Evolutionary conservation across 2,888 invertebrate species (phyloP).

Genomic region (Drosophila borborema): DNA sequence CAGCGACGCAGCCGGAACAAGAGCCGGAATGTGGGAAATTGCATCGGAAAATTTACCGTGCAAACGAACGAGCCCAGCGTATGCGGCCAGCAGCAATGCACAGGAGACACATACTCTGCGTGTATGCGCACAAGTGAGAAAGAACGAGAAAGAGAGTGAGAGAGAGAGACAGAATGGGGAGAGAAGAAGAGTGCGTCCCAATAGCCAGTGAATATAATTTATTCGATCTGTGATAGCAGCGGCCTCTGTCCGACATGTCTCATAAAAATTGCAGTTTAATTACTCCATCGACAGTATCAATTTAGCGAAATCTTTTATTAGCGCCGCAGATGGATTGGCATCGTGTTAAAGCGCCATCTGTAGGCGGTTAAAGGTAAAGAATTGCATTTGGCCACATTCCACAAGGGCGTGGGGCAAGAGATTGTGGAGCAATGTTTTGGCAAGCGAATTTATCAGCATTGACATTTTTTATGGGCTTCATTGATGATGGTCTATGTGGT

Average conservation of each 20-base stretch:
- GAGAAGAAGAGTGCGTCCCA: slow-evolving; percentile 40
- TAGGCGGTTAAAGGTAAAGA: slow-evolving; percentile 64
- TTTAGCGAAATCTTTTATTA: slow-evolving; percentile 83
- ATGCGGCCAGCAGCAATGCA: slow-evolving; percentile 53
- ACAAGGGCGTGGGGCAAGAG: not conserved
- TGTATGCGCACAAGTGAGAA: slow-evolving; percentile 21
- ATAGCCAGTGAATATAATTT: slow-evolving; percentile 81
- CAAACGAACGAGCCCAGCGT: slow-evolving; percentile 41
- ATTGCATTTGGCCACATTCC: slow-evolving; percentile 30
- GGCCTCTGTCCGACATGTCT: slow-evolving; percentile 84
- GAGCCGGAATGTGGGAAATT: slow-evolving; percentile 53
- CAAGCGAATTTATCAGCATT: not conserved
- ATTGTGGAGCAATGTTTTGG: slow-evolving; percentile 1
- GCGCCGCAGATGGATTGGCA: slow-evolving; percentile 83
- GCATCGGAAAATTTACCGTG: slow-evolving; percentile 74
- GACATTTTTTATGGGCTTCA: not conserved
- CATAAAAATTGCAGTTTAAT: slow-evolving; percentile 85
- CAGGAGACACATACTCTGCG: slow-evolving; percentile 19
- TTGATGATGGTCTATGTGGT: not conserved
- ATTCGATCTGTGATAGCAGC: slow-evolving; percentile 84
- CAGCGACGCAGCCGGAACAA: slow-evolving; percentile 13
- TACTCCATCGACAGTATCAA: slow-evolving; percentile 85
- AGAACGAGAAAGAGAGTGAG: not conserved
- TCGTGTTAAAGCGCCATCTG: slow-evolving; percentile 79
- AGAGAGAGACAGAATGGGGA: not conserved